phyloP scores from a whole-genome alignment of 2,797 vertebrate genomes.

The Coreius guichenoti region DNA sequence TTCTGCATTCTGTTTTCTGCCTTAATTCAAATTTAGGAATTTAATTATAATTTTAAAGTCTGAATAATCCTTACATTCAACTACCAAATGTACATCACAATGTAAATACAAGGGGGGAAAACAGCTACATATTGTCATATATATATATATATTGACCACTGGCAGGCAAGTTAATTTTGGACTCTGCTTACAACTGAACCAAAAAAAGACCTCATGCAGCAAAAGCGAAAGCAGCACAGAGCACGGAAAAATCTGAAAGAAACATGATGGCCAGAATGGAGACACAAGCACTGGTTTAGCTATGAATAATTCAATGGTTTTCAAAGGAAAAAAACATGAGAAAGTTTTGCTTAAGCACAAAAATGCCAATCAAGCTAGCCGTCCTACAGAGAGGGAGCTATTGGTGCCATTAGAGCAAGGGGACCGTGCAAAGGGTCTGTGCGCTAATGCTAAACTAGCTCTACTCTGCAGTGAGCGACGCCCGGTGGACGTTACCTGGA shows the following conservation, averaged over 20 bases:
- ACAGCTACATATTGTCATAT: constrained; percentile 39
- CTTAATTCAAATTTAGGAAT: background rate
- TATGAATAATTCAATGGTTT: constrained; percentile 43
- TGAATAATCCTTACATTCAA: background rate
- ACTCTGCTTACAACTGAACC: constrained; percentile 5
- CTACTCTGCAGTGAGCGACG: constrained; percentile 33
- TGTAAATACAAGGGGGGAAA: background rate
- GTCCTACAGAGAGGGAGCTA: constrained; percentile 13
- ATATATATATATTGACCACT: background rate
- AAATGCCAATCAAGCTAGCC: constrained; percentile 23
- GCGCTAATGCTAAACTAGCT: constrained; percentile 27
- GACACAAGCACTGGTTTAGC: constrained; percentile 32
- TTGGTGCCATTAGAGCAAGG: constrained; percentile 30
- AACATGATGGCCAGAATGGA: constrained; percentile 28
- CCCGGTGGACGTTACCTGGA: constrained; percentile 88
- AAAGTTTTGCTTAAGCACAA: constrained; percentile 34
- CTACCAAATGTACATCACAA: constrained; percentile 21
- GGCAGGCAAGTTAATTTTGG: background rate
- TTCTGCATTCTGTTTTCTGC: background rate
- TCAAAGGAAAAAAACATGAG: constrained; percentile 40
- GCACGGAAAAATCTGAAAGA: constrained; percentile 47
- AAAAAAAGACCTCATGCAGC: constrained; percentile 61
- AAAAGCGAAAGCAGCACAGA: constrained; percentile 57
- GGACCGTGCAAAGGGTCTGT: constrained; percentile 19
- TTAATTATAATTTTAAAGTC: background rate